A percentile compares a stretch with the other conserved stretches of the same genome.
Conservation (phyloP, 2,113 vertebrate species). For the Eurypyga helias region DNA sequence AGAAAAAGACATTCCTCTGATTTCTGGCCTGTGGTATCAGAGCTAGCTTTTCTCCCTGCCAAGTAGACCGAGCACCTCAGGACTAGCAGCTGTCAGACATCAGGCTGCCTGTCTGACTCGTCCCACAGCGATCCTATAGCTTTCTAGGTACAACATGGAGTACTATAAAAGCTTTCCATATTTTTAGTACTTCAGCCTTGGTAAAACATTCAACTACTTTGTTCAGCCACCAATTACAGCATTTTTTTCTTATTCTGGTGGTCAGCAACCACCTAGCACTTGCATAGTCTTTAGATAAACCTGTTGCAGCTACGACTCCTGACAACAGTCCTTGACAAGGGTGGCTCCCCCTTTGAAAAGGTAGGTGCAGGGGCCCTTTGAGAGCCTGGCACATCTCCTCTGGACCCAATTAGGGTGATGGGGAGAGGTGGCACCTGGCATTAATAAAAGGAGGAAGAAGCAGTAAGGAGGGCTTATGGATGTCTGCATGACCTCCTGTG, state of each 20-base stretch:
- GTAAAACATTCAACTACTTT: background rate
- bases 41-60: background rate
- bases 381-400: background rate
- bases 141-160: background rate
- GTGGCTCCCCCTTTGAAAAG: background rate
- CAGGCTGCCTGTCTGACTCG: background rate
- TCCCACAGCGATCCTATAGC: background rate
- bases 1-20: slow-evolving; percentile 51
- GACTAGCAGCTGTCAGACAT: slow-evolving; percentile 27
- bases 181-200: background rate
- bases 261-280: background rate
- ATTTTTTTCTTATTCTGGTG: background rate
- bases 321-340: background rate
- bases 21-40: slow-evolving; percentile 23
- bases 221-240: background rate
- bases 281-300: background rate
- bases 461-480: background rate
- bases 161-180: background rate
- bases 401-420: background rate
- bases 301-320: background rate
- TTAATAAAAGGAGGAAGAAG: background rate
- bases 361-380: background rate
- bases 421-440: background rate
- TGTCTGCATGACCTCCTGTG: background rate
- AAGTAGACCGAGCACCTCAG: slow-evolving; percentile 19